phyloP scores from a whole-genome alignment of 2,113 vertebrate species.

The Channa maculata region DNA sequence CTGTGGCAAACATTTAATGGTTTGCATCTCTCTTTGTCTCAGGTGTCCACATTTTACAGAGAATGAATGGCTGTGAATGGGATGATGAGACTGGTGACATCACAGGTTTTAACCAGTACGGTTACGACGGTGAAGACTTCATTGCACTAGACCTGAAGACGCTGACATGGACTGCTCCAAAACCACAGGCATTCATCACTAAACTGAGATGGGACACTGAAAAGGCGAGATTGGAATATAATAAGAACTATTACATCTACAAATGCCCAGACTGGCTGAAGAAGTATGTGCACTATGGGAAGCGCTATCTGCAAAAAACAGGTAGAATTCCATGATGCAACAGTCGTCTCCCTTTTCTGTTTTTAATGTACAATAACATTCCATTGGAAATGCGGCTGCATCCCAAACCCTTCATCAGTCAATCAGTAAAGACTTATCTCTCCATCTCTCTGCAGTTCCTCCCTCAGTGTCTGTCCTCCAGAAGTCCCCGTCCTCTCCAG shows the following conservation, averaged over 20 bases:
- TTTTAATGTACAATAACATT: too few relatives aligned
- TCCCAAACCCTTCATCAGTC: too few relatives aligned
- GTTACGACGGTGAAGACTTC: conserved; percentile 68
- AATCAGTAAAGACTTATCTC: too few relatives aligned
- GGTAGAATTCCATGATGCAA: conserved; percentile 8
- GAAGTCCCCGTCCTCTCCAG: conserved; percentile 53
- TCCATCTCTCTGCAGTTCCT: neutral
- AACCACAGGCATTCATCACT: accelerated
- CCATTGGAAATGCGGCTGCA: too few relatives aligned
- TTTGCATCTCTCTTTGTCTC: neutral
- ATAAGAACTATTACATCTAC: conserved; percentile 9
- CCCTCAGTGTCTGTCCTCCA: conserved; percentile 54
- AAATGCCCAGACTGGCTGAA: conserved; percentile 56
- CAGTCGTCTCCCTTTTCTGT: too few relatives aligned
- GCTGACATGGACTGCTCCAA: neutral
- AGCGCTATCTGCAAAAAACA: conserved; percentile 27
- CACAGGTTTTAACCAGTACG: conserved; percentile 26
- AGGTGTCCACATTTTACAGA: conserved; percentile 38
- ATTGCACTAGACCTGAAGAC: conserved; percentile 41
- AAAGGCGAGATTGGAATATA: accelerated
- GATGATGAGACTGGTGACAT: conserved; percentile 40
- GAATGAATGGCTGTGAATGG: conserved; percentile 31
- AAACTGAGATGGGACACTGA: conserved; percentile 12
- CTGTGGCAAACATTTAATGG: too few relatives aligned
- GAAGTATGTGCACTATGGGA: conserved; percentile 47